These are phyloP conservation scores for Pachycephus smyrnensis DNA, from an alignment of 2,888 invertebrate species.

Conservation along the genomic window DNA sequence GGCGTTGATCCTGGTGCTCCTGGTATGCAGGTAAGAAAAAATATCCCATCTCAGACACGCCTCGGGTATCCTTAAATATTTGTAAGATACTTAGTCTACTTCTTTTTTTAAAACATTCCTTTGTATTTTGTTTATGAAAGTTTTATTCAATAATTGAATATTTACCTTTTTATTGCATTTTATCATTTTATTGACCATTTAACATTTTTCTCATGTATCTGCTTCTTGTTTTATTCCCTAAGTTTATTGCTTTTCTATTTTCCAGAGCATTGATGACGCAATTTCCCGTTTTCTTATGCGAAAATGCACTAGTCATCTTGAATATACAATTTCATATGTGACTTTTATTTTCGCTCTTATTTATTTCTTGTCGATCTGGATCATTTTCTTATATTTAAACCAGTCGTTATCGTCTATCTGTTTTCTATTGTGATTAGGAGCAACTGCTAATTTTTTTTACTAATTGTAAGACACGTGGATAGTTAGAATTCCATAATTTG, in stretches of 20 bases:
- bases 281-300: background rate
- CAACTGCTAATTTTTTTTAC: background rate
- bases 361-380: background rate
- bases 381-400: background rate
- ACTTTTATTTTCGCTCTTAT: background rate
- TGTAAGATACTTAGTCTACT: background rate
- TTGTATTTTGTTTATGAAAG: background rate
- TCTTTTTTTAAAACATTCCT: background rate
- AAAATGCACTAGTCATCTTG: background rate
- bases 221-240: background rate
- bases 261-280: background rate
- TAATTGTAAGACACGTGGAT: background rate
- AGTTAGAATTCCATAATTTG: background rate
- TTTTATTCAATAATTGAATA: background rate
- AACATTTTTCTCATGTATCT: background rate
- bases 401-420: background rate
- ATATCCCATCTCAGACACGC: background rate
- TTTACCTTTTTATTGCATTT: background rate
- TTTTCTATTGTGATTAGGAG: background rate
- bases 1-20: slow-evolving; percentile 97
- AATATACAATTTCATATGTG: background rate
- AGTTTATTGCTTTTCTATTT: background rate
- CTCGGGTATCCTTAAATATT: background rate
- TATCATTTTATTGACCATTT: background rate
- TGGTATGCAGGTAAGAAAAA: slow-evolving; percentile 84